Base-by-base conservation (phyloP, 2,888 invertebrate species). In the Reticulitermes lucifugus region DNA sequence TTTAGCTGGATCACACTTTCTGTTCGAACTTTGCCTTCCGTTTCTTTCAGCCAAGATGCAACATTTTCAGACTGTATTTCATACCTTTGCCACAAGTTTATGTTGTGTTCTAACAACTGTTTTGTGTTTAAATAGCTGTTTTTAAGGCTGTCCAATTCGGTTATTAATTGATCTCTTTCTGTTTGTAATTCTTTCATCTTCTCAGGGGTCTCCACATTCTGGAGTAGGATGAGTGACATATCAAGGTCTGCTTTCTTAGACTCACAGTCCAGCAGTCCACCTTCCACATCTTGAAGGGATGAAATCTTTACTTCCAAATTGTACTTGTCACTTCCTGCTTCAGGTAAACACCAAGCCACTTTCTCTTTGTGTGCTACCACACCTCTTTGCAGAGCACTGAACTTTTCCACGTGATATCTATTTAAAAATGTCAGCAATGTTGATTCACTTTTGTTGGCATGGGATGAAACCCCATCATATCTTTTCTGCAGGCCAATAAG, bases 261-360 rank as follows among this genome's bases (percentile, higher is more conserved):
- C 85, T 94, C 93, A 89, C 96, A 96, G 88, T 96, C 96, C 41
- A 92, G 91, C 70, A 97, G 93, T 41, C 95, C 95, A 87, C 93
- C 93, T 89, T 95, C 94, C 3, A 97, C 95, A 87, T 97, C 97
- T 85, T 92, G 92, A 60, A 98, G 90, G 0, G 97, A 95, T 1
- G 96, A 95, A 88, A 96, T 93, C 91, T 98, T 98, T 0, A 98
- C 97, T 92, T 98, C 97, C 51, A 98, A 92, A 89, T 97, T 98
- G 90, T 98, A 98, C 90, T 96, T 96, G 89, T 98, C 98, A 89
- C 97, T 97, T 59, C 95, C 95, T 1, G 95, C 94, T 89, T 98
- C 98, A 0, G 97, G 97, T 89, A 95, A 94, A 90, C 98, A 98
- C 98, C 98, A 98, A 22, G 94, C 93, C 0, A 97, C 95, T 91